phyloP scores from a whole-genome alignment of 2,888 invertebrate species.

The Watsonalla binaria region DNA sequence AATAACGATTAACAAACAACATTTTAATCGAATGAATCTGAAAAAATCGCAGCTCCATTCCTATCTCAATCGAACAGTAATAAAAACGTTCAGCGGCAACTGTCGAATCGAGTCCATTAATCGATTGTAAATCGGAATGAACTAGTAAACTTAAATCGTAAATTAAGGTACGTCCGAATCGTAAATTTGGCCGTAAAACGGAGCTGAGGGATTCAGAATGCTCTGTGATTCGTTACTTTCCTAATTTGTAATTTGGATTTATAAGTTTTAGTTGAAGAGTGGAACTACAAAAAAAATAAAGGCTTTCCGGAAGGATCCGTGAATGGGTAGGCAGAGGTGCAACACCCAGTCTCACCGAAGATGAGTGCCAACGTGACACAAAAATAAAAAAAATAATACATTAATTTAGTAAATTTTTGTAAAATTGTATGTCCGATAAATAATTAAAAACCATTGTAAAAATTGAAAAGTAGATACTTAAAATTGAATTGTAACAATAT shows the following conservation, averaged over 20 bases:
- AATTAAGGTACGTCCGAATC: constrained; percentile 42
- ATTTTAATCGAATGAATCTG: constrained; percentile 1
- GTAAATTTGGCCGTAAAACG: constrained; percentile 46
- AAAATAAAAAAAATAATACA: no score
- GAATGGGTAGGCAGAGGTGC: no score
- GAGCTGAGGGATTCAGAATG: constrained; percentile 28
- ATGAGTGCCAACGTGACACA: no score
- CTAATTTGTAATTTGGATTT: constrained; percentile 23
- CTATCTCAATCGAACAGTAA: constrained; percentile 8
- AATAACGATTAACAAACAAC: constrained; percentile 1
- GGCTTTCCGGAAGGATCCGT: no score
- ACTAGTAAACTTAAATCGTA: constrained; percentile 47
- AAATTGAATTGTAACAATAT: no score
- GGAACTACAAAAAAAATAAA: no score
- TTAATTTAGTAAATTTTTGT: no score
- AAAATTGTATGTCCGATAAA: no score
- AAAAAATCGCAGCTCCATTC: constrained; percentile 3
- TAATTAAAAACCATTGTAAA: no score
- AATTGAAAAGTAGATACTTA: no score
- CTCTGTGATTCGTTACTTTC: constrained; percentile 34
- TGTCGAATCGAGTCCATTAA: constrained; percentile 31
- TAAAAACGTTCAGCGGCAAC: constrained; percentile 6
- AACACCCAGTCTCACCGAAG: no score
- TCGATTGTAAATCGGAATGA: constrained; percentile 45
- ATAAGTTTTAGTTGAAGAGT: constrained; percentile 6